Evolutionary conservation across 1,140 invertebrate species (phyloP).

Genomic region (Trichonephila inaurata): DNA sequence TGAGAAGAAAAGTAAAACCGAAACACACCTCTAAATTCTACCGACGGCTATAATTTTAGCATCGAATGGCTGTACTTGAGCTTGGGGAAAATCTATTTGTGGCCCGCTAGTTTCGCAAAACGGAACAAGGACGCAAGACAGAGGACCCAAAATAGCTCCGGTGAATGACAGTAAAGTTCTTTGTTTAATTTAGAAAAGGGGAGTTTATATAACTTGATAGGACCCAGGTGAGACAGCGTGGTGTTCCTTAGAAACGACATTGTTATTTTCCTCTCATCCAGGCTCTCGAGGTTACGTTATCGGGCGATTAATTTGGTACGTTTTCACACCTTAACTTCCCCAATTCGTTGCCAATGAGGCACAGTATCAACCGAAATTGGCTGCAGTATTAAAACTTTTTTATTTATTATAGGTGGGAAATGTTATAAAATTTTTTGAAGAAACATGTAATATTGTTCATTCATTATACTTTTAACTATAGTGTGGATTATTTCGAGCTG

Average conservation of each 20-base stretch:
- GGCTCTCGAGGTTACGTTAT: neutral
- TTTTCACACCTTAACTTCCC: neutral
- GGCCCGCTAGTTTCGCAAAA: constrained; percentile 34
- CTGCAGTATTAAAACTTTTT: no score
- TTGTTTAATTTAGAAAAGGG: constrained; percentile 71
- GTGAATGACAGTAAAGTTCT: constrained; percentile 48
- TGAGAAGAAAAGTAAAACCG: neutral
- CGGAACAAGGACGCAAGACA: constrained; percentile 63
- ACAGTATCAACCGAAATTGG: neutral
- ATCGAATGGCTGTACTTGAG: constrained; percentile 58
- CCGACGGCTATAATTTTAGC: constrained; percentile 59
- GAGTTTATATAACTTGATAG: constrained; percentile 63
- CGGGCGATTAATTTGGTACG: neutral
- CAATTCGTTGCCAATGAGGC: neutral
- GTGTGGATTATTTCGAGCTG: no score
- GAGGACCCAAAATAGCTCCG: constrained; percentile 46
- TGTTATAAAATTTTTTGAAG: no score
- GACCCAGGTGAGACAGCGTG: constrained; percentile 64
- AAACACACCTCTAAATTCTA: constrained; percentile 20
- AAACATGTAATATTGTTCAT: no score
- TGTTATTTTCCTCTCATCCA: constrained; percentile 6
- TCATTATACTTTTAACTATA: no score
- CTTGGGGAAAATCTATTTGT: constrained; percentile 64
- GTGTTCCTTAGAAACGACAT: constrained; percentile 42
- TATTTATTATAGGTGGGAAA: no score